A percentile compares a stretch with the other conserved stretches of the same genome.
Conservation (phyloP, 53 echinoderm and acorn worm species). For the Patiria pectinifera region DNA sequence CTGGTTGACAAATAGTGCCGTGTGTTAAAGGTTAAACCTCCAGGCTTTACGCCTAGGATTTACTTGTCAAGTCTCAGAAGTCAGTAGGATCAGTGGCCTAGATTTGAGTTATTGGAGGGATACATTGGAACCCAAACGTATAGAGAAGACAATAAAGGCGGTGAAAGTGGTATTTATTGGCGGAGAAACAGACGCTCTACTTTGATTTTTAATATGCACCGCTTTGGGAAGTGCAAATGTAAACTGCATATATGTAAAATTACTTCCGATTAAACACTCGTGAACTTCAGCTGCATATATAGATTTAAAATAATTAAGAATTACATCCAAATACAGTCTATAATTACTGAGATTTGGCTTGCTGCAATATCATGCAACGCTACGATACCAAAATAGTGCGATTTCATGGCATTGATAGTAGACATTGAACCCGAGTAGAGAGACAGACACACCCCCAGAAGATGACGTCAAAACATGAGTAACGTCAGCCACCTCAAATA, state of each 20-base stretch:
- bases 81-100: not conserved
- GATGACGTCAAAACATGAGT: not conserved
- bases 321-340: too few relatives aligned
- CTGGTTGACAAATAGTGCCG: not conserved
- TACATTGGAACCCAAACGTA: not conserved
- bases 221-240: too few relatives aligned
- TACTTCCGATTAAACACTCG: too few relatives aligned
- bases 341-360: too few relatives aligned
- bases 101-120: too few relatives aligned
- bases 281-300: too few relatives aligned
- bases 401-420: not conserved
- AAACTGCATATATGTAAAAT: too few relatives aligned
- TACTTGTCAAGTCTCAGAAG: not conserved
- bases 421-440: not conserved
- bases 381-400: not conserved
- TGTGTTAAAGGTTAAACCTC: not conserved
- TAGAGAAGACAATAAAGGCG: not conserved
- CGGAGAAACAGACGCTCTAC: too few relatives aligned
- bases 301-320: too few relatives aligned
- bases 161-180: not conserved
- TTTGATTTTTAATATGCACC: too few relatives aligned
- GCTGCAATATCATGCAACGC: not conserved
- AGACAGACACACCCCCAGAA: not conserved
- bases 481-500: not conserved
- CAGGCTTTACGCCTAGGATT: not conserved